Percentiles rank a stretch among this genome's conserved stretches.
Evolutionary conservation across 2,888 invertebrate species (phyloP).

Genomic region (Protonemura montana): DNA sequence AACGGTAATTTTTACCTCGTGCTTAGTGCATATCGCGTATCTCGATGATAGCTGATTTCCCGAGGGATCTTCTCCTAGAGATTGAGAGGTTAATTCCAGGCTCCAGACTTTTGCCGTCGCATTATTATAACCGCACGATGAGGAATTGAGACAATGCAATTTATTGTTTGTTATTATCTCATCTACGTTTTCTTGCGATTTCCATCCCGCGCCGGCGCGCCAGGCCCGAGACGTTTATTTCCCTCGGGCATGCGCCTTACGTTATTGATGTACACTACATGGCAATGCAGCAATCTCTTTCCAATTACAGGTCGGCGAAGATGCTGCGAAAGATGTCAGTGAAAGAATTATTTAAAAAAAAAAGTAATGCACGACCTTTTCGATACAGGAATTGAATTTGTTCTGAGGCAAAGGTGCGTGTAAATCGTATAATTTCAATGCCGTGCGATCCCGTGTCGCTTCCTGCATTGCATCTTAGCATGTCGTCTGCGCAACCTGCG

Average conservation of each 20-base stretch:
- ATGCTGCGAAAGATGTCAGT: not conserved
- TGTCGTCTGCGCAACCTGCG: no score
- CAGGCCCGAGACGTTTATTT: not conserved
- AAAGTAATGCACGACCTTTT: no score
- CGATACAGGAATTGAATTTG: no score
- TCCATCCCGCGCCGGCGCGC: not conserved
- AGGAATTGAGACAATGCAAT: not conserved
- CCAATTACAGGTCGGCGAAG: not conserved
- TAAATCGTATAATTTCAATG: no score
- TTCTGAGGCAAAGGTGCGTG: no score
- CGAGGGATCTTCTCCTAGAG: not conserved
- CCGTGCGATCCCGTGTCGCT: no score
- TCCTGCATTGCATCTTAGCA: no score
- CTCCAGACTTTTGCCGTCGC: not conserved
- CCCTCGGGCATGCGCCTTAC: not conserved
- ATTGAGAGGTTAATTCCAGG: constrained; percentile 4
- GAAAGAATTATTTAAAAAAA: not conserved
- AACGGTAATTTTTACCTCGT: no score
- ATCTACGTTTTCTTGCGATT: not conserved
- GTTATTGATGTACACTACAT: not conserved
- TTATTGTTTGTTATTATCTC: not conserved
- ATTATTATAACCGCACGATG: not conserved
- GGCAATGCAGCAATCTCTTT: not conserved
- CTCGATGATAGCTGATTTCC: not conserved
- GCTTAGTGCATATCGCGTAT: no score